Base-by-base conservation (phyloP, 2,113 vertebrate genomes). In the Paracanthobrama guichenoti region DNA sequence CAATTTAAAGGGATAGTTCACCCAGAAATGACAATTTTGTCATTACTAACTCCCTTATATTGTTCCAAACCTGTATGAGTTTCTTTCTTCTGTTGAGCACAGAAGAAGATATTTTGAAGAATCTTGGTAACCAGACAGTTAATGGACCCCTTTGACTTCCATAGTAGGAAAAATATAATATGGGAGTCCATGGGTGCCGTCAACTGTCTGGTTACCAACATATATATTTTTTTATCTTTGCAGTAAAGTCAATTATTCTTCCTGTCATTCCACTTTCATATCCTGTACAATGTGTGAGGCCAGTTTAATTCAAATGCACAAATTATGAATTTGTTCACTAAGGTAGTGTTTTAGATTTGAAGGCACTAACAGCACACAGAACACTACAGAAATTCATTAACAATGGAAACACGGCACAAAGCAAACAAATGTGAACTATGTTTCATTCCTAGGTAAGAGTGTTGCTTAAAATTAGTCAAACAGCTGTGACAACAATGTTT, bases 401-500 rank as follows among this genome's bases (percentile, higher is more conserved):
- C 35, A 69, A 67, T 84, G 73, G 7, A 35, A 53, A 72, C 24
- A 20, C 10, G n/a, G 7, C 50, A 69, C 24, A 53, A 53, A 64
- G 79, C 26, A 79, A 53, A 42, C 46, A 55, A 79, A 82, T 3
- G 50, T 11, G 13, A 26, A 26, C 35, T 46, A 5, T 10, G 59
- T 77, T 78, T 66, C 2, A 77, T 48, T 84, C 14, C 13, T 10
- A 75, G 50, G 11, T 6, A 2, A 66, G 31, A 66, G 72, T 10
- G 24, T 42, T 77, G 73, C 46, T 62, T 77, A 44, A 60, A 59
- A 59, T 55, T 76, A 74, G 50, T 28, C 64, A 84, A 77, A 77
- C 85, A 78, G 50, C 53, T 86, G 80, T 76, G 46, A 83, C 69
- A 84, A 80, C 44, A 80, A 80, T 20, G 14, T 59, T 79, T 62